Base-by-base conservation (phyloP, 2,888 invertebrate genomes). In the Netelia virgata region DNA sequence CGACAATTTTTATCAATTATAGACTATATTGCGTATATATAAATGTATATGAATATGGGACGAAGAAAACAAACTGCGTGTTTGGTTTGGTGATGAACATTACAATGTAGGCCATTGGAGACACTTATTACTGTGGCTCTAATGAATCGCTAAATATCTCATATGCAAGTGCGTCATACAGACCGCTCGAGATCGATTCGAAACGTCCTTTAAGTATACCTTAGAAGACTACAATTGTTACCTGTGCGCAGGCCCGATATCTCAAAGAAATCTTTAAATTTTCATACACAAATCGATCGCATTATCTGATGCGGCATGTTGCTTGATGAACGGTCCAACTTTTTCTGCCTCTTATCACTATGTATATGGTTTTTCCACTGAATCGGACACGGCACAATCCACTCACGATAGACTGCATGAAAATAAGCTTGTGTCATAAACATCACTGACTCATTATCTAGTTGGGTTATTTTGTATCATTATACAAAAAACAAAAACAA, bases 81-180 rank as follows among this genome's bases (percentile, higher is more conserved):
- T 36, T 36, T 36, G 36, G 36, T 36, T 36, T 36, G 36, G 36
- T 6, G 36, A 36, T 14, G 16, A 50, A 64, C 47, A 53, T 28
- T 76, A 64, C 57, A 82, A 68, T 78, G 20, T 36, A 16, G 74
- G 55, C 68, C 74, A 55, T 69, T 78, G 57, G 23, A 69, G 28
- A 77, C 69, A 78, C 28, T 83, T 83, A 83, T 50, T 55, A 70
- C 53, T 18, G 66, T 36, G 14, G 41, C 28, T 75, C 83, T 83
- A 83, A 83, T 23, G 50, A 83, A 66, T 61, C 72, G 64, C n/a
- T 66, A 79, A 75, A 59, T 50, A 41, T 50, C 41, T 64, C 47
- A 28, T 20, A 53, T 57, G 43, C 18, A 47, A 57, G 36, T 16
- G 41, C 68, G 14, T 10, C 11, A 18, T 50, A 14, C 28, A 43